A percentile compares a stretch with the other conserved stretches of the same genome.
Evolutionary conservation across 2,113 vertebrate genomes (phyloP).

Genomic region (Delphinapterus leucas): DNA sequence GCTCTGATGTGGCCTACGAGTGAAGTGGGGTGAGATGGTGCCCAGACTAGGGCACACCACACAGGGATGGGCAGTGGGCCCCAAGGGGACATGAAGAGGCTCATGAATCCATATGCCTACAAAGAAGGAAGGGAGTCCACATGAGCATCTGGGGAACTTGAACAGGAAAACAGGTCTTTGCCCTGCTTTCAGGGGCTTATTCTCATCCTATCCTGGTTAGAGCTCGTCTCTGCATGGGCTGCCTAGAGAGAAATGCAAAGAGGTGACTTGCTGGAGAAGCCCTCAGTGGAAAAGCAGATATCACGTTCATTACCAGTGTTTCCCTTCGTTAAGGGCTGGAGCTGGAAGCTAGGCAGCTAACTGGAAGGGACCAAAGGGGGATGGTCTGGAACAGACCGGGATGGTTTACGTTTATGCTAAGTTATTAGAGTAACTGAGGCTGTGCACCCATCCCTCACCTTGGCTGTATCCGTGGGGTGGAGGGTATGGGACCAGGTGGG

Average conservation of each 20-base stretch:
- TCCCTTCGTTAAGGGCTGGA: not conserved
- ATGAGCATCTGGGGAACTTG: not conserved
- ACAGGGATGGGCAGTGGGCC: not conserved
- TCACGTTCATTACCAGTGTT: not conserved
- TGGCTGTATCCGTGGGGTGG: not conserved
- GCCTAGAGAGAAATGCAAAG: not conserved
- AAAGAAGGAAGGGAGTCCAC: not conserved
- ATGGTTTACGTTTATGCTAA: not conserved
- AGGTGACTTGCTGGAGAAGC: not conserved
- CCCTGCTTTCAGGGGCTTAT: not conserved
- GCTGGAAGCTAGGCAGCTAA: not conserved
- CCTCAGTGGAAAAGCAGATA: not conserved
- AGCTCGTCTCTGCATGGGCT: not conserved
- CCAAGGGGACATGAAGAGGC: not conserved
- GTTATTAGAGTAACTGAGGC: not conserved
- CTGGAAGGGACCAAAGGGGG: not conserved
- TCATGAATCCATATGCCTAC: not conserved
- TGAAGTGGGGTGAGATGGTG: not conserved
- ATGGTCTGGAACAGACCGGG: not conserved
- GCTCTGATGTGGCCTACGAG: not conserved
- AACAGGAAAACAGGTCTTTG: not conserved
- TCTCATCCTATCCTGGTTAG: not conserved
- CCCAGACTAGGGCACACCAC: not conserved
- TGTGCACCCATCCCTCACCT: not conserved
- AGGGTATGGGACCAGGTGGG: not conserved